Evolutionary conservation across 35 echinoderm and acorn worm genomes (phyloP).

Genomic region (Eucidaris tribuloides): DNA sequence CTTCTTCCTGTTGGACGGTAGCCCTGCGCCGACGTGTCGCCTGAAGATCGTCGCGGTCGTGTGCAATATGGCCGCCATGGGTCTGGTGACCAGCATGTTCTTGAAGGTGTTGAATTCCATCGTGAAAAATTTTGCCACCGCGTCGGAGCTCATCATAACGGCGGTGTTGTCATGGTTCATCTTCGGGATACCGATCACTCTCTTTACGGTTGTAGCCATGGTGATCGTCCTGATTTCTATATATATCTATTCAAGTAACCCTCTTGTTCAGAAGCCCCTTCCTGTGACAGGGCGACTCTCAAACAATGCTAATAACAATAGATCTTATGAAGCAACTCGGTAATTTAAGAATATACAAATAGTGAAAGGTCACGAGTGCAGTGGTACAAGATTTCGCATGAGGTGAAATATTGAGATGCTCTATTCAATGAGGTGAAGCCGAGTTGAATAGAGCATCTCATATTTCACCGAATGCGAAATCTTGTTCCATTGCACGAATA

Average conservation of each 20-base stretch:
- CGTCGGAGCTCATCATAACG: slow-evolving; percentile 65
- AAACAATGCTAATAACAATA: too few relatives aligned
- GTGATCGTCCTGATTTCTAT: slow-evolving; percentile 39
- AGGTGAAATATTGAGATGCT: too few relatives aligned
- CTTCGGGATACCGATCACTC: slow-evolving; percentile 48
- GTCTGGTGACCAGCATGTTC: slow-evolving; percentile 80
- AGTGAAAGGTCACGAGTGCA: too few relatives aligned
- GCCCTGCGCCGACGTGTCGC: neutral
- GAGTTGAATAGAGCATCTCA: too few relatives aligned
- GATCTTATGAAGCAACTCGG: too few relatives aligned
- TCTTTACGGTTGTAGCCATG: slow-evolving; percentile 49
- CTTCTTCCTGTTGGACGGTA: slow-evolving; percentile 10
- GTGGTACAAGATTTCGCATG: too few relatives aligned
- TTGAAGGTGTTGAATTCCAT: slow-evolving; percentile 86
- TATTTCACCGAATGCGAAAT: too few relatives aligned
- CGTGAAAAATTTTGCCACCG: slow-evolving; percentile 92
- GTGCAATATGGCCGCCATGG: slow-evolving; percentile 54
- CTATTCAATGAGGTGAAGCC: too few relatives aligned
- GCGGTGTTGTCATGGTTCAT: slow-evolving; percentile 41
- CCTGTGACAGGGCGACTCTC: too few relatives aligned
- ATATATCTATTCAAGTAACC: slow-evolving; percentile 70
- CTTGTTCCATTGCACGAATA: too few relatives aligned
- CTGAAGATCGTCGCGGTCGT: slow-evolving; percentile 51
- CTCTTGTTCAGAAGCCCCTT: slow-evolving; percentile 6
- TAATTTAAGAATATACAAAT: too few relatives aligned